Evolutionary conservation across 2,888 invertebrate genomes (phyloP).

Genomic region (Heliconius cydno): DNA sequence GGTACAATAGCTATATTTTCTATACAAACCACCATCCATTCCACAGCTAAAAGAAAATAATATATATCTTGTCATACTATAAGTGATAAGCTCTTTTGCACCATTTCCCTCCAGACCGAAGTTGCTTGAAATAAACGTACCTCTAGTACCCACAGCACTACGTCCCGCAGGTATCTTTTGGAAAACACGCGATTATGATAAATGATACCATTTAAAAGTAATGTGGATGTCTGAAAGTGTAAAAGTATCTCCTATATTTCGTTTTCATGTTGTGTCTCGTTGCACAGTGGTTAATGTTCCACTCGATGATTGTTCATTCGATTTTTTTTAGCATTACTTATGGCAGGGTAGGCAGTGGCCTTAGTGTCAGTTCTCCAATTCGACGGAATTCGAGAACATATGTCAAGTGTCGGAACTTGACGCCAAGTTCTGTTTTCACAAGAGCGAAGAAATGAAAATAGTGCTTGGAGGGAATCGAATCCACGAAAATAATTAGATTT

Average conservation of each 20-base stretch:
- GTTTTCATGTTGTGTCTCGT: neutral
- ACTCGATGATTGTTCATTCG: no score
- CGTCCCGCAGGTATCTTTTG: conserved; percentile 19
- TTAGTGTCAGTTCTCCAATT: neutral
- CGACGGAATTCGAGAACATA: neutral
- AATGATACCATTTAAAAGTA: conserved; percentile 25
- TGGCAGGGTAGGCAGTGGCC: neutral
- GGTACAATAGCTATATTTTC: neutral
- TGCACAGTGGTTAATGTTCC: neutral
- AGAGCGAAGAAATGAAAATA: no score
- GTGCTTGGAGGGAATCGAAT: no score
- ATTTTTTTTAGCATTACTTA: neutral
- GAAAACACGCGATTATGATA: conserved; percentile 21
- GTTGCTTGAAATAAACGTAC: conserved; percentile 27
- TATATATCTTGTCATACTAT: conserved; percentile 16
- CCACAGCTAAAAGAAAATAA: neutral
- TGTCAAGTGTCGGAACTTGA: no score
- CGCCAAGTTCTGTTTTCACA: no score
- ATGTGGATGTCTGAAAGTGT: conserved; percentile 12
- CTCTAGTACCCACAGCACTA: conserved; percentile 15
- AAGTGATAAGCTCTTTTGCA: conserved; percentile 22
- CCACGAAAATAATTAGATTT: no score
- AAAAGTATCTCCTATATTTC: neutral
- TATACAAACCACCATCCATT: neutral
- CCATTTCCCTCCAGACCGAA: conserved; percentile 27